These are phyloP conservation scores for Micromesistius poutassou DNA, from an alignment of 2,797 vertebrate species.

Conservation along the genomic window DNA sequence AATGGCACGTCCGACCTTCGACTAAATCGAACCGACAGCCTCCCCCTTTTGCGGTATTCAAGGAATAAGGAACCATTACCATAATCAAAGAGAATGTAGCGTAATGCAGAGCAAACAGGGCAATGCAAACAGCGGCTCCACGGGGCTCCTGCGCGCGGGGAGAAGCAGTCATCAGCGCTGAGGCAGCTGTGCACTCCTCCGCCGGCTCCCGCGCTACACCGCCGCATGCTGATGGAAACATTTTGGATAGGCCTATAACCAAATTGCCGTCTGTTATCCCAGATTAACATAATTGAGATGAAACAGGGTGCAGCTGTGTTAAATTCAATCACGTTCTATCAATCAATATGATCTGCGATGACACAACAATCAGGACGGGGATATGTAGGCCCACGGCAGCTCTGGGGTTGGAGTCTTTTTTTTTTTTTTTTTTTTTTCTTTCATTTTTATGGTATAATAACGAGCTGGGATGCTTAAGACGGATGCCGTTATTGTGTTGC, in stretches of 20 bases:
- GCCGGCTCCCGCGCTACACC: too few relatives aligned
- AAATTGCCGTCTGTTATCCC: slow-evolving; percentile 39
- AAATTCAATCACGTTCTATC: slow-evolving; percentile 26
- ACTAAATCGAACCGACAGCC: not conserved
- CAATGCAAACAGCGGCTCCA: not conserved
- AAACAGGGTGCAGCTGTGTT: slow-evolving; percentile 15
- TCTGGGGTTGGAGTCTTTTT: not conserved
- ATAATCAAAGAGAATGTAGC: not conserved
- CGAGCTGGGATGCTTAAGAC: not conserved
- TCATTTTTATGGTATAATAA: not conserved
- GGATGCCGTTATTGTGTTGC: too few relatives aligned
- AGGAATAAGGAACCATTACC: not conserved
- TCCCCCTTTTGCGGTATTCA: not conserved
- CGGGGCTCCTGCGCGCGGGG: too few relatives aligned
- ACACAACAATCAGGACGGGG: not conserved
- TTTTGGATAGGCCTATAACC: slow-evolving; percentile 23
- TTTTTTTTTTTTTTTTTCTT: not conserved
- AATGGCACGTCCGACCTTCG: not conserved
- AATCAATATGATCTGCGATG: slow-evolving; percentile 25
- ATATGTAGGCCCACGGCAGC: not conserved
- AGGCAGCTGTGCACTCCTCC: slow-evolving; percentile 33
- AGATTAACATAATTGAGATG: slow-evolving; percentile 22
- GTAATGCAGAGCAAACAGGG: not conserved
- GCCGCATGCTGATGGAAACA: slow-evolving; percentile 7
- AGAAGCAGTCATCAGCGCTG: not conserved